Conservation (phyloP, 2,113 vertebrate genomes). For the Hippoglossus stenolepis region DNA sequence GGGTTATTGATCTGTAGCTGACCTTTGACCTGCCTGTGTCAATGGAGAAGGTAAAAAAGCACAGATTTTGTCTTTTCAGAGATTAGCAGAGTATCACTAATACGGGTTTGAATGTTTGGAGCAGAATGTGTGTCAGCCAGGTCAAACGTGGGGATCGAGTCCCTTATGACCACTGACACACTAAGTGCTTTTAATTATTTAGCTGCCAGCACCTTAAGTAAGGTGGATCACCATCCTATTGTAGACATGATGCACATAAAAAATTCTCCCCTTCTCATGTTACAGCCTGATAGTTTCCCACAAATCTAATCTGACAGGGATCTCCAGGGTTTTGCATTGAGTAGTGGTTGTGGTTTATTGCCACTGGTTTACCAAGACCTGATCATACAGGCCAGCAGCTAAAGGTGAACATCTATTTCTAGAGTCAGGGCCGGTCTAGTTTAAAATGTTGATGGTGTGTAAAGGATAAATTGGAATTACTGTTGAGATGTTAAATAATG, state of each 20-base stretch:
- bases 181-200: slow-evolving; percentile 85
- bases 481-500: too few species aligned
- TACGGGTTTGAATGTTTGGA: slow-evolving; percentile 13
- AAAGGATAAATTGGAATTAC: too few species aligned
- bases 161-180: slow-evolving; percentile 63
- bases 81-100: slow-evolving; percentile 16
- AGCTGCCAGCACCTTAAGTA: slow-evolving; percentile 55
- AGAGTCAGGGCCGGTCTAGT: too few species aligned
- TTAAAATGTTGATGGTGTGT: too few species aligned
- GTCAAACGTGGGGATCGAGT: slow-evolving; percentile 68
- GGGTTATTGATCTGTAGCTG: not conserved
- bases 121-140: slow-evolving; percentile 46
- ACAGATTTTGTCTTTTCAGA: not conserved
- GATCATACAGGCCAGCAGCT: slow-evolving; percentile 6
- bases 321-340: slow-evolving; percentile 57
- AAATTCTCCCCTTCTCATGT: slow-evolving; percentile 48
- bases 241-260: slow-evolving; percentile 72
- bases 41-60: not conserved
- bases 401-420: too few species aligned
- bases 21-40: slow-evolving; percentile 5
- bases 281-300: slow-evolving; percentile 67
- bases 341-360: slow-evolving; percentile 61
- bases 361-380: slow-evolving; percentile 41
- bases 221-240: slow-evolving; percentile 53
- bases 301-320: slow-evolving; percentile 70